These are phyloP conservation scores for Eupithecia insigniata DNA, from an alignment of 2,888 invertebrate species.

Conservation along the genomic window DNA sequence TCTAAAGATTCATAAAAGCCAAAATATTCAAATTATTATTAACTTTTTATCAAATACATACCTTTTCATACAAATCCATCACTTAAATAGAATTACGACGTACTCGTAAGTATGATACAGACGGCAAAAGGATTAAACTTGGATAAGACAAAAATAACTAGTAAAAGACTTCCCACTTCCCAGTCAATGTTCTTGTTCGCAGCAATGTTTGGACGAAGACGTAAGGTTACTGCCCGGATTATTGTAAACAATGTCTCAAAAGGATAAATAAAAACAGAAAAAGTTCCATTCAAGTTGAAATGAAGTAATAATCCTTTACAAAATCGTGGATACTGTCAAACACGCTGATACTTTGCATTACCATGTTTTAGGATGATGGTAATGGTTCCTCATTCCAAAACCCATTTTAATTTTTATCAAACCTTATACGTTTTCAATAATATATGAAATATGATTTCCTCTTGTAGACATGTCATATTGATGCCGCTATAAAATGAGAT, in stretches of 20 bases:
- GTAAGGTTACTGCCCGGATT: slow-evolving; percentile 61
- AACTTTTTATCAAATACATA: no score
- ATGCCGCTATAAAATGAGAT: slow-evolving; percentile 46
- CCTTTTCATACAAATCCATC: no score
- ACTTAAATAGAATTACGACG: no score
- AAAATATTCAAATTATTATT: background rate
- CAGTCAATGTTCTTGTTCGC: slow-evolving; percentile 37
- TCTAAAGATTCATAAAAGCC: background rate
- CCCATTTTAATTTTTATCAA: background rate
- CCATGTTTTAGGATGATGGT: no score
- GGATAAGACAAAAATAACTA: slow-evolving; percentile 48
- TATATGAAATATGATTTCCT: slow-evolving; percentile 20
- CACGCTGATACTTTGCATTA: background rate
- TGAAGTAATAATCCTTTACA: background rate
- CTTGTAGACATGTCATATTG: slow-evolving; percentile 43
- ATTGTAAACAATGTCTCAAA: slow-evolving; percentile 60
- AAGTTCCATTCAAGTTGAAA: background rate
- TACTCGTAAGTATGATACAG: no score
- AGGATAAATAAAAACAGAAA: slow-evolving; percentile 32
- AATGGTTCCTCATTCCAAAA: background rate
- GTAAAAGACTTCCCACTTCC: slow-evolving; percentile 75
- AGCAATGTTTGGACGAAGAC: slow-evolving; percentile 31
- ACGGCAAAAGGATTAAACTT: background rate
- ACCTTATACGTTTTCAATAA: background rate
- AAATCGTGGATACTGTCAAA: background rate